Evolutionary conservation across 2,113 vertebrate genomes (phyloP), one percentile per base, ranked within the genome.

Genomic region (Peromyscus leucopus): DNA sequence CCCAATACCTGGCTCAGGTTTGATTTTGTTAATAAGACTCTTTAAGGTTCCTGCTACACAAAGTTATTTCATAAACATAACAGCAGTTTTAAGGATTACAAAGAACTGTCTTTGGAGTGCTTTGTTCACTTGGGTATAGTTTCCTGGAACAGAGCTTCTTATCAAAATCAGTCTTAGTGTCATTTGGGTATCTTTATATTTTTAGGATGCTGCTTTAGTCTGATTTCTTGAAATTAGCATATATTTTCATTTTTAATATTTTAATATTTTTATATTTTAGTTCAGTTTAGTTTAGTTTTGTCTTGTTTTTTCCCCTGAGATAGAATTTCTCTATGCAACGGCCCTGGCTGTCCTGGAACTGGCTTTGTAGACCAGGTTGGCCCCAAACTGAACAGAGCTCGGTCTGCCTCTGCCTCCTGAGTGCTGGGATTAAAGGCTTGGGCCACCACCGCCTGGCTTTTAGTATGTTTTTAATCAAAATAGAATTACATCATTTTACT

Each of bases 11-110:
- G 42, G 42, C 42, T 42, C 42, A 42, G 42, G 42, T 42, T 42
- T 42, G 42, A 42, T 42, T 42, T 42, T 42, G 42, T 42, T 42
- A 42, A 42, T 42, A 42, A 42, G 42, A 42, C 42, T 42, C 42
- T 42, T 42, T 42, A 42, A 42, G 42, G 42, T 42, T 42, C 42
- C 42, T 42, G 42, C 42, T 96, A 26, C n/a, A 26, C 67, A 46
- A 57, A 87, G 33, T 36, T 89, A 59, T 86, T 95, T 76, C 72
- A n/a, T 24, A 72, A 15, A 51, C 48, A 42, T 31, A 82, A 63
- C 90, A 65, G 19, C 36, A 94, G 36, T 78, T 90, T 91, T 61
- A 93, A 75, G 46, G 7, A 42, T 93, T 91, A 57, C 59, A 61
- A 36, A 69, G n/a, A 76, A 46, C 71, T 21, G 5, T 76, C 72